phyloP scores from a whole-genome alignment of 2,888 invertebrate species.

The Callinectes sapidus region DNA sequence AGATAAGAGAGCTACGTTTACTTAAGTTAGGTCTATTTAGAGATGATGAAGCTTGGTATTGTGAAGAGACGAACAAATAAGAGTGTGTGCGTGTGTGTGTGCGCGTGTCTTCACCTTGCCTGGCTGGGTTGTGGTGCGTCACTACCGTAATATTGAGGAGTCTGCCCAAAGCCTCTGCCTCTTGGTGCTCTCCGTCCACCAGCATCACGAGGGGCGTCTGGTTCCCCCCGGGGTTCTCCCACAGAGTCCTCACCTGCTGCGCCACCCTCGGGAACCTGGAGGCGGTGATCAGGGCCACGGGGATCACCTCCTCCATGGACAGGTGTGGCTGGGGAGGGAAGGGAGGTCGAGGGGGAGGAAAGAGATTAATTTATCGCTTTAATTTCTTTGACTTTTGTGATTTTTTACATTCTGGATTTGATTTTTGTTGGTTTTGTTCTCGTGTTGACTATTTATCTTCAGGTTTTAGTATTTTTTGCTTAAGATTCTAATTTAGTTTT shows the following conservation, averaged over 20 bases:
- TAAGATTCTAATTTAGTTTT: not conserved
- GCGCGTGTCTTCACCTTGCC: slow-evolving; percentile 3
- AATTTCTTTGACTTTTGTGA: not conserved
- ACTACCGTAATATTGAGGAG: slow-evolving; percentile 53
- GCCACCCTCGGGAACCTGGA: slow-evolving; percentile 55
- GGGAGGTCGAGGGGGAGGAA: not conserved
- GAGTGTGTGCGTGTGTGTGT: not conserved
- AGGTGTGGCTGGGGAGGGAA: slow-evolving; percentile 34
- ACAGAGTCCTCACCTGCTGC: slow-evolving; percentile 54
- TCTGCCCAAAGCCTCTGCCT: slow-evolving; percentile 50
- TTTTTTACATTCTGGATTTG: too few relatives aligned
- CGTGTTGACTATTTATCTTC: too few relatives aligned
- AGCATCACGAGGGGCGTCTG: slow-evolving; percentile 59
- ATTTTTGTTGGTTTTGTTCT: too few relatives aligned
- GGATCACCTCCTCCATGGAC: slow-evolving; percentile 57
- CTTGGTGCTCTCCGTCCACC: slow-evolving; percentile 57
- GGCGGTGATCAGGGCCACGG: slow-evolving; percentile 66
- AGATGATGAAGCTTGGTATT: too few relatives aligned
- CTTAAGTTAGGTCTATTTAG: not conserved
- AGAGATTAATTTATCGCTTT: not conserved
- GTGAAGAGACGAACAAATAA: too few relatives aligned
- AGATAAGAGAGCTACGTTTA: not conserved
- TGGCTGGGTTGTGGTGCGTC: slow-evolving; percentile 53
- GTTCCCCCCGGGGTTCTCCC: slow-evolving; percentile 55
- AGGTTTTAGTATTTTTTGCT: not conserved